Evolutionary conservation across 2,113 vertebrate species (phyloP).

Genomic region (Pterophyllum scalare): DNA sequence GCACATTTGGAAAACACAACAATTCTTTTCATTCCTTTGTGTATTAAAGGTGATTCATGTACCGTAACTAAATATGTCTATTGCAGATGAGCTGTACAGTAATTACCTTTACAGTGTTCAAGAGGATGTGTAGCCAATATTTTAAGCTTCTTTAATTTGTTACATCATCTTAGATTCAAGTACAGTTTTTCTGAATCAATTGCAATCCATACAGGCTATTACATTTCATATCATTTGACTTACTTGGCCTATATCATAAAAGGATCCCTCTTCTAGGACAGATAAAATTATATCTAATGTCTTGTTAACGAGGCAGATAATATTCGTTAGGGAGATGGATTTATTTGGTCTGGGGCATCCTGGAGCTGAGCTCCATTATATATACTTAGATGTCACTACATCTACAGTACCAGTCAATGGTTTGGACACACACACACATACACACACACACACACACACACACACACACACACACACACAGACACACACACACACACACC

Average conservation of each 20-base stretch:
- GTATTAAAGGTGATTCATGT: neutral
- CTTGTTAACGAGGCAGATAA: neutral
- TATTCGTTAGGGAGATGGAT: neutral
- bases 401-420: too few species aligned
- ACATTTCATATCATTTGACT: neutral
- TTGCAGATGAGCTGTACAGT: neutral
- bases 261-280: neutral
- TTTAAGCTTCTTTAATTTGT: neutral
- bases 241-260: neutral
- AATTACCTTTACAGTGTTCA: neutral
- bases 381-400: neutral
- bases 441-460: too few species aligned
- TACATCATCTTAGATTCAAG: neutral
- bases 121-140: neutral
- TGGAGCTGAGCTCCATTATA: neutral
- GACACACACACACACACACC: too few species aligned
- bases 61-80: neutral
- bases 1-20: neutral
- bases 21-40: neutral
- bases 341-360: neutral
- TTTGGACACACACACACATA: too few species aligned
- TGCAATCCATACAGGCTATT: neutral
- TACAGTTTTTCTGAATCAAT: too few species aligned
- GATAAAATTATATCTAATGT: neutral
- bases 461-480: too few species aligned